A percentile compares a stretch with the other conserved stretches of the same genome.
These are phyloP conservation scores for Andrena bicolor DNA, from an alignment of 2,888 invertebrate genomes.

Conservation along the genomic window DNA sequence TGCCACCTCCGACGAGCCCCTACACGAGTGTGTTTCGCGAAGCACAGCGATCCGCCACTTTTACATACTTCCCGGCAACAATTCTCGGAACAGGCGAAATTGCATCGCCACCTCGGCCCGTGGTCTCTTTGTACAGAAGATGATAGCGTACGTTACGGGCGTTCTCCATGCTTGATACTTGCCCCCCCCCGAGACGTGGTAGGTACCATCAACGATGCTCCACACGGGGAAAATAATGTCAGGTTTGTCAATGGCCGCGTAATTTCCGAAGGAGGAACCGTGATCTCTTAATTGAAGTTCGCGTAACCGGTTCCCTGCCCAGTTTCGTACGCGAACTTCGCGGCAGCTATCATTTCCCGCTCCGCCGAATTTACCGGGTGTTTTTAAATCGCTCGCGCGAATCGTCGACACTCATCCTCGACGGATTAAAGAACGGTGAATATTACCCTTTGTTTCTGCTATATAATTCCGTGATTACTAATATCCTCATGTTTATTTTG, in stretches of 20 bases:
- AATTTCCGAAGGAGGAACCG: conserved; percentile 51
- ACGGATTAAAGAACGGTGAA: neutral
- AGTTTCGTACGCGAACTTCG: conserved; percentile 26
- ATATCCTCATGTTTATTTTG: too few species aligned
- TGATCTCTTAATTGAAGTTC: conserved; percentile 60
- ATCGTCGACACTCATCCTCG: neutral
- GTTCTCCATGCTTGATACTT: conserved; percentile 32
- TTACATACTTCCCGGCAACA: neutral
- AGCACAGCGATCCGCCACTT: neutral
- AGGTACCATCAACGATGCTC: conserved; percentile 52
- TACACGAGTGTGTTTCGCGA: neutral
- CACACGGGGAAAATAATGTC: conserved; percentile 51
- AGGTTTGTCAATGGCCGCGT: conserved; percentile 60
- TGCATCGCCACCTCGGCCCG: conserved; percentile 11
- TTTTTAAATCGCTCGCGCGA: conserved; percentile 24
- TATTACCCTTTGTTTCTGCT: neutral
- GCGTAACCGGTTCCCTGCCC: conserved; percentile 58
- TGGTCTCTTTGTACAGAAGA: conserved; percentile 11
- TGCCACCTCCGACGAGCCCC: neutral
- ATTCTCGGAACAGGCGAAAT: conserved; percentile 35
- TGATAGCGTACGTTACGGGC: conserved; percentile 10
- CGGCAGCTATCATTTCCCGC: conserved; percentile 9
- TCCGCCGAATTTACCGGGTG: neutral
- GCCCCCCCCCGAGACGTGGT: conserved; percentile 13
- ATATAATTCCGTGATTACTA: too few species aligned